Evolutionary conservation across 2,113 vertebrate genomes (phyloP).

Genomic region (Calcarius ornatus): DNA sequence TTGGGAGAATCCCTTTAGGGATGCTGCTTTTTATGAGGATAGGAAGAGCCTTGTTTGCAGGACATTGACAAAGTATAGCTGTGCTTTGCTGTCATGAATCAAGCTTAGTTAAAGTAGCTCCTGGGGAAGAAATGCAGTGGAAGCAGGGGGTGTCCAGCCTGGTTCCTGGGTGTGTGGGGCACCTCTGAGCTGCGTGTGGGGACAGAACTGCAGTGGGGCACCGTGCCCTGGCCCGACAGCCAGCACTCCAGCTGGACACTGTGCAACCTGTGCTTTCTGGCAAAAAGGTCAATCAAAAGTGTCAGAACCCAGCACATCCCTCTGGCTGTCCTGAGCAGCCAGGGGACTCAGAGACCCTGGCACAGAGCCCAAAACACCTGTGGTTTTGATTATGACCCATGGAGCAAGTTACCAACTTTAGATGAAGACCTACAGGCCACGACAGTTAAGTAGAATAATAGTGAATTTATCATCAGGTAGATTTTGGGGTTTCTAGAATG

Average conservation of each 20-base stretch:
- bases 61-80: background rate
- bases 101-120: background rate
- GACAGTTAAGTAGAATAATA: too few species aligned
- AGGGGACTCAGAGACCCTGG: too few species aligned
- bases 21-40: background rate
- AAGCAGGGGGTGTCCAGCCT: background rate
- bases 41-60: background rate
- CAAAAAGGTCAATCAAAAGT: background rate
- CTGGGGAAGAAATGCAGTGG: background rate
- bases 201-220: background rate
- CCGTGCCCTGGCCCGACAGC: accelerated
- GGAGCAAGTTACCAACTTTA: too few species aligned
- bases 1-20: background rate
- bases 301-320: too few species aligned
- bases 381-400: too few species aligned
- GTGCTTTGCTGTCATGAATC: background rate
- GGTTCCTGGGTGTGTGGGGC: accelerated
- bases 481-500: too few species aligned
- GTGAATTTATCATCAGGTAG: too few species aligned
- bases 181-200: accelerated
- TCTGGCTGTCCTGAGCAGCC: too few species aligned
- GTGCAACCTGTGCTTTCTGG: accelerated
- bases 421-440: too few species aligned
- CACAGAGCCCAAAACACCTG: too few species aligned
- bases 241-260: background rate